phyloP scores from a whole-genome alignment of 2,888 invertebrate species.

The Athrips mouffetella region DNA sequence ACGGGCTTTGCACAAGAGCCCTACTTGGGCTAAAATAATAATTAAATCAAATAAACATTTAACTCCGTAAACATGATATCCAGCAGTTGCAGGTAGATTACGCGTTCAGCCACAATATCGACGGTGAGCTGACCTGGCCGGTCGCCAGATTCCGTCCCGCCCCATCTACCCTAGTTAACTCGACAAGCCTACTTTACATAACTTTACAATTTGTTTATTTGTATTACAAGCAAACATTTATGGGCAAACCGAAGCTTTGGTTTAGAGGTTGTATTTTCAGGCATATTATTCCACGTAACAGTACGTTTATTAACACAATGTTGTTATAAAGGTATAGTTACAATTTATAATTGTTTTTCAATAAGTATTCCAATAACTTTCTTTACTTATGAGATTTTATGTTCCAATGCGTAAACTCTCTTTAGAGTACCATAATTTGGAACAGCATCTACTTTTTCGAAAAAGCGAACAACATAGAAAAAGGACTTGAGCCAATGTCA shows the following conservation, averaged over 20 bases:
- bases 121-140: neutral
- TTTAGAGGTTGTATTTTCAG: neutral
- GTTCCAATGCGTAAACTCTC: too few species aligned
- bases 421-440: too few species aligned
- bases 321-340: too few species aligned
- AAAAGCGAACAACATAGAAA: too few species aligned
- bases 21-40: too few species aligned
- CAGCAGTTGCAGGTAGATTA: neutral
- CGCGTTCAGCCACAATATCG: neutral
- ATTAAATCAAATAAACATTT: too few species aligned
- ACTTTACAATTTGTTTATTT: constrained; percentile 36
- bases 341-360: neutral
- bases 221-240: constrained; percentile 20
- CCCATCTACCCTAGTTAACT: constrained; percentile 16
- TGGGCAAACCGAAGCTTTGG: neutral
- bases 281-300: too few species aligned
- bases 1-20: too few species aligned
- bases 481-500: too few species aligned
- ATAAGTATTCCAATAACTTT: too few species aligned
- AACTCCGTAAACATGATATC: neutral
- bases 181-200: constrained; percentile 32
- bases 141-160: constrained; percentile 40
- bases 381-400: too few species aligned
- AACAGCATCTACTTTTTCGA: too few species aligned
- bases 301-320: neutral